A percentile compares a stretch with the other conserved stretches of the same genome.
Conservation (phyloP, 2,888 invertebrate genomes). For the Platycheirus albimanus region DNA sequence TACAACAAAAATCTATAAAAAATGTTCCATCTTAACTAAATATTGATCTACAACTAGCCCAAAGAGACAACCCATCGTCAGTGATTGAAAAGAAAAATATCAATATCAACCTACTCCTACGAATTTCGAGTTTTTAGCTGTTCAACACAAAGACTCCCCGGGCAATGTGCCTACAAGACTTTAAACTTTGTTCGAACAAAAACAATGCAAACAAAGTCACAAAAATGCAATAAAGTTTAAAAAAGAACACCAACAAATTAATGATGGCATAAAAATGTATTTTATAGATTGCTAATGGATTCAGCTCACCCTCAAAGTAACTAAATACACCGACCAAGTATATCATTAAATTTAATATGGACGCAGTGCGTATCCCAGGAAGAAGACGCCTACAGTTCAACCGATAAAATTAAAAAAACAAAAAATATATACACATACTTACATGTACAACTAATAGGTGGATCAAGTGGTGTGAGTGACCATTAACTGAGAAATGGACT, state of each 20-base stretch:
- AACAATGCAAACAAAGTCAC: neutral
- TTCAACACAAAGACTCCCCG: too few species aligned
- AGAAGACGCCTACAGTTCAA: slow-evolving; percentile 64
- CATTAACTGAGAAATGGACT: slow-evolving; percentile 30
- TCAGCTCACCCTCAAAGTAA: slow-evolving; percentile 55
- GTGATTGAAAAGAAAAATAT: too few species aligned
- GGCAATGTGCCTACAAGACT: too few species aligned
- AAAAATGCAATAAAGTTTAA: slow-evolving; percentile 36
- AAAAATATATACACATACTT: neutral
- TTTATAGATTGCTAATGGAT: slow-evolving; percentile 73
- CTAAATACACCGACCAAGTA: slow-evolving; percentile 50
- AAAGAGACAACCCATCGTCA: too few species aligned
- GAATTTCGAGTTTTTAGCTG: too few species aligned
- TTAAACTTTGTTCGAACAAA: neutral
- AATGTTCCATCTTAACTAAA: too few species aligned
- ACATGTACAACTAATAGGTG: slow-evolving; percentile 11
- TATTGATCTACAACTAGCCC: too few species aligned
- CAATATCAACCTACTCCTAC: too few species aligned
- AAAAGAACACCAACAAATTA: slow-evolving; percentile 44
- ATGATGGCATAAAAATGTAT: slow-evolving; percentile 69
- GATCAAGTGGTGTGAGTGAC: slow-evolving; percentile 34
- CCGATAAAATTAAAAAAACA: slow-evolving; percentile 31
- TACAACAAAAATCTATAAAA: too few species aligned
- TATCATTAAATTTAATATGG: slow-evolving; percentile 64
- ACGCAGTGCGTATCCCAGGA: slow-evolving; percentile 42